A percentile compares a stretch with the other conserved stretches of the same genome.
These are phyloP conservation scores for Parelbella ahira DNA, from an alignment of 2,888 invertebrate genomes.

Conservation along the genomic window DNA sequence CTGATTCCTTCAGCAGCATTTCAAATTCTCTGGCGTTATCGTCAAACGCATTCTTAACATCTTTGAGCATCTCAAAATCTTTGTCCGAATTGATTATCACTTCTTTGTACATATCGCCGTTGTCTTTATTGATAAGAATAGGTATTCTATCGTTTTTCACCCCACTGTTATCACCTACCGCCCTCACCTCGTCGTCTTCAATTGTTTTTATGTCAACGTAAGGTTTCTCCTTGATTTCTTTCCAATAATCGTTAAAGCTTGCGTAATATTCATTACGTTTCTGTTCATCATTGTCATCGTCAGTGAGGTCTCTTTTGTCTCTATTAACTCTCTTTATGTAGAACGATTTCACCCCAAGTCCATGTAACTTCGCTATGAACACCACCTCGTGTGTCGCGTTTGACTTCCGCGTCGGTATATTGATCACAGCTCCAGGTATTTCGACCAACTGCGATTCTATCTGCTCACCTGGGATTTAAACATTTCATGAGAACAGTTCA, in stretches of 20 bases:
- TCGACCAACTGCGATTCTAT: conserved; percentile 83
- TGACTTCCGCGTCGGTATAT: conserved; percentile 82
- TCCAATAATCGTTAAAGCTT: conserved; percentile 40
- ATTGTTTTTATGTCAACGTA: conserved; percentile 39
- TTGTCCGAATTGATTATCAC: conserved; percentile 29
- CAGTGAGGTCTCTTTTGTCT: conserved; percentile 34
- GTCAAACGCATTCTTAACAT: conserved; percentile 26
- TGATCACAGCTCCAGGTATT: conserved; percentile 76
- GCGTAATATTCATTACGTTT: conserved; percentile 33
- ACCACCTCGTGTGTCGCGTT: conserved; percentile 84
- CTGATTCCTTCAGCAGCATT: conserved; percentile 34
- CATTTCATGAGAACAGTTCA: no score
- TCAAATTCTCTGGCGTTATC: conserved; percentile 36
- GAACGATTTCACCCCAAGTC: conserved; percentile 84
- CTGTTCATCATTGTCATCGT: conserved; percentile 7
- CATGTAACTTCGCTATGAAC: conserved; percentile 83
- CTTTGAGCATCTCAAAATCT: conserved; percentile 34
- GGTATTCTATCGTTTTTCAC: conserved; percentile 5
- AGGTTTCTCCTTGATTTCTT: conserved; percentile 33
- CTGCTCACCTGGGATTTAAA: conserved; percentile 75
- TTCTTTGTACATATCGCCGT: conserved; percentile 17
- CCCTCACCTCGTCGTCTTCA: conserved; percentile 26
- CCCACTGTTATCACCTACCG: not conserved
- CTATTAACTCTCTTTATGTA: conserved; percentile 56
- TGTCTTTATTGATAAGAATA: conserved; percentile 1